These are phyloP conservation scores for Geotrupes spiniger DNA, from an alignment of 2,888 invertebrate species.

Conservation along the genomic window DNA sequence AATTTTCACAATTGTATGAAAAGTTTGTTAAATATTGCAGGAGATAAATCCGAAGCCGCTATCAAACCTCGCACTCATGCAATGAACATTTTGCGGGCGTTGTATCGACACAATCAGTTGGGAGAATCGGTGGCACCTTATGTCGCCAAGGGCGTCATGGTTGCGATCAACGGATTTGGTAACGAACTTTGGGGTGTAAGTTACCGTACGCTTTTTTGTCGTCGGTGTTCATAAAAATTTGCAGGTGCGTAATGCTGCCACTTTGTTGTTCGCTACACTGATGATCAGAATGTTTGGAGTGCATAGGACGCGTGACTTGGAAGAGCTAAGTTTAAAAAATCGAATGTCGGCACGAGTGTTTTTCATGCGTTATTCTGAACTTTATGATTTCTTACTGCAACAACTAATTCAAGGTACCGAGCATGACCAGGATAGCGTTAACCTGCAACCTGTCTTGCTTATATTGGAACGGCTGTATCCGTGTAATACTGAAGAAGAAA, in stretches of 20 bases:
- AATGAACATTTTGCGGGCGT: constrained; percentile 80
- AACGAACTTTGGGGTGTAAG: constrained; percentile 75
- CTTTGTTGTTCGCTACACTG: constrained; percentile 78
- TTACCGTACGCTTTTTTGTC: constrained; percentile 22
- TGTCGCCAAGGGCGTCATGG: constrained; percentile 66
- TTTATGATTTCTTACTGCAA: constrained; percentile 56
- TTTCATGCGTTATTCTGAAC: constrained; percentile 68
- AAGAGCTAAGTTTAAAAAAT: constrained; percentile 61
- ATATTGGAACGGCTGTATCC: constrained; percentile 77
- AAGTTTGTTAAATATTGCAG: constrained; percentile 52
- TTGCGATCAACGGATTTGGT: constrained; percentile 72
- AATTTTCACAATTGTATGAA: constrained; percentile 60
- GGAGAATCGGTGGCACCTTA: constrained; percentile 68
- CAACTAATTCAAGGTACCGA: constrained; percentile 41
- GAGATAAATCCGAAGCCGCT: constrained; percentile 37
- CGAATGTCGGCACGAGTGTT: constrained; percentile 76
- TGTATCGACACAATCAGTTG: constrained; percentile 75
- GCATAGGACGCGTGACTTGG: constrained; percentile 58
- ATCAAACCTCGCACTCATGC: constrained; percentile 70
- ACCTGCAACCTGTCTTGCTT: constrained; percentile 74
- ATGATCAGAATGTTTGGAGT: constrained; percentile 88
- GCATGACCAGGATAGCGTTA: constrained; percentile 53
- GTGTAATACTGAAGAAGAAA: constrained; percentile 67
- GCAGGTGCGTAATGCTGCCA: constrained; percentile 82
- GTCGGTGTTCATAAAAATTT: constrained; percentile 3